Conservation (phyloP, 2,113 vertebrate species). For the Microcebus jonahi region DNA sequence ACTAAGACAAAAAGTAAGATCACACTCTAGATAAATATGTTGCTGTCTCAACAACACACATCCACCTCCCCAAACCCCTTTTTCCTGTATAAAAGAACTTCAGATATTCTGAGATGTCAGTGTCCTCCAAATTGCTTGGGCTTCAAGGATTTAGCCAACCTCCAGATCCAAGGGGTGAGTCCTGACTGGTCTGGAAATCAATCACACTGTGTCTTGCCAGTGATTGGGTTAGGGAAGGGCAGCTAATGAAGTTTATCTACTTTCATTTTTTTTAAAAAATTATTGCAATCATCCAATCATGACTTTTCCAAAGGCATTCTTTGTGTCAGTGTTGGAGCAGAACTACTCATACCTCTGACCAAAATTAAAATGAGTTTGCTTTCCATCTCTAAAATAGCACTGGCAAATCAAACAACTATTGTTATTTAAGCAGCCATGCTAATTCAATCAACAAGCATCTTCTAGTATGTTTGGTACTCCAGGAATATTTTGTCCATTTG, state of each 20-base stretch:
- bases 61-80: not conserved
- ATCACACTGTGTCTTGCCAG: not conserved
- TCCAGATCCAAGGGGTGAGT: not conserved
- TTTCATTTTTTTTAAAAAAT: not conserved
- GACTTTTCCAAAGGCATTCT: not conserved
- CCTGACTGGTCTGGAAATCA: not conserved
- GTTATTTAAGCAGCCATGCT: not conserved
- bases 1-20: not conserved
- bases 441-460: not conserved
- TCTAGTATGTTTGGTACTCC: not conserved
- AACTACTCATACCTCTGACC: not conserved
- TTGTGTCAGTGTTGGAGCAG: not conserved
- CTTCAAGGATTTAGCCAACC: not conserved
- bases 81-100: not conserved
- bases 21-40: not conserved
- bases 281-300: not conserved
- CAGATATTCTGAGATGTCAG: no score
- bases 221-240: not conserved
- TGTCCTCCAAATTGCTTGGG: not conserved
- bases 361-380: not conserved
- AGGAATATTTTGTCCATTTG: not conserved
- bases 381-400: not conserved
- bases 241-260: not conserved
- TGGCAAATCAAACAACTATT: not conserved
- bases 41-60: not conserved